These are phyloP conservation scores for Ceryle rudis DNA, from an alignment of 2,797 vertebrate genomes.

Conservation along the genomic window DNA sequence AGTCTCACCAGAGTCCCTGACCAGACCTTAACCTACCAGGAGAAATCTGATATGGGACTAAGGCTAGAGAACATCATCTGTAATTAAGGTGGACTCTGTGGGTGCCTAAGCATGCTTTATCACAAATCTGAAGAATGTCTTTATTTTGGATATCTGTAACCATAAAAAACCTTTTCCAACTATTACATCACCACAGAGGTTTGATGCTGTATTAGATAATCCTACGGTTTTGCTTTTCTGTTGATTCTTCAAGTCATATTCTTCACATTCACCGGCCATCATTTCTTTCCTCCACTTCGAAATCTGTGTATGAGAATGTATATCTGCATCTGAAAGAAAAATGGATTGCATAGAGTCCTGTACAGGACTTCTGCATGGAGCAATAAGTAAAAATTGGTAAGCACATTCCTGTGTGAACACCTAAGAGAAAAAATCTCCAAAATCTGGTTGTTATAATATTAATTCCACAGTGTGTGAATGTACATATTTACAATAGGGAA, in stretches of 20 bases:
- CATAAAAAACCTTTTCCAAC: not conserved
- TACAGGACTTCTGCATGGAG: not conserved
- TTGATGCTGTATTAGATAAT: not conserved
- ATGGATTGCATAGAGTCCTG: not conserved
- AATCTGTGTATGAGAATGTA: not conserved
- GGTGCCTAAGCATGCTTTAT: not conserved
- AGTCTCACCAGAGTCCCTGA: not conserved
- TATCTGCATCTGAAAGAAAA: not conserved
- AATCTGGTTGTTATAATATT: not conserved
- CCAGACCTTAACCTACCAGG: not conserved
- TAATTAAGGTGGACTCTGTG: not conserved
- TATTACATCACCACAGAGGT: not conserved
- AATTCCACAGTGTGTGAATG: not conserved
- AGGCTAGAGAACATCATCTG: not conserved
- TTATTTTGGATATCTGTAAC: not conserved
- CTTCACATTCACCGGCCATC: fast-evolving
- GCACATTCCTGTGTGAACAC: not conserved
- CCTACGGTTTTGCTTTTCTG: not conserved
- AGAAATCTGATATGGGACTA: not conserved
- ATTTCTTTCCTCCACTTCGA: not conserved
- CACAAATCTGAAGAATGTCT: not conserved
- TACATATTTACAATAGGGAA: not conserved
- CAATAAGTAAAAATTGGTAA: not conserved
- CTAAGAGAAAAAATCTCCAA: not conserved
- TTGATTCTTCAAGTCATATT: not conserved